A percentile compares a stretch with the other conserved stretches of the same genome.
Evolutionary conservation across 2,797 vertebrate species (phyloP).

Genomic region (Scleropages formosus): DNA sequence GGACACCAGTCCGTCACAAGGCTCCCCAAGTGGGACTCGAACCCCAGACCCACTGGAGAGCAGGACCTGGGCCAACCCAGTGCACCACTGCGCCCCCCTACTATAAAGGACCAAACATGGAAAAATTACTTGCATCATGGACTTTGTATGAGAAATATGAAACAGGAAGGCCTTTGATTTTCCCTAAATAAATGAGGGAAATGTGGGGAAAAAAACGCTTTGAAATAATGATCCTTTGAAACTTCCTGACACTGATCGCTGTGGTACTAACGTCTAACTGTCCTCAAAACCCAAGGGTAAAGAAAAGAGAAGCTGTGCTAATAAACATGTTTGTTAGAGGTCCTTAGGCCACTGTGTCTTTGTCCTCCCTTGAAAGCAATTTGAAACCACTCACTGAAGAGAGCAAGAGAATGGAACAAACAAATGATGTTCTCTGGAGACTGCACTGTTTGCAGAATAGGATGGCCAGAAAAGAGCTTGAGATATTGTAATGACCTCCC

Average conservation of each 20-base stretch:
- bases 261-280: not conserved
- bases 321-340: constrained; percentile 36
- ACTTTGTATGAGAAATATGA: no score
- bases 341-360: constrained; percentile 30
- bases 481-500: constrained; percentile 29
- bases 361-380: constrained; percentile 28
- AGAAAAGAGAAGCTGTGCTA: not conserved
- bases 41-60: no score
- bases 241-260: not conserved
- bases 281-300: constrained; percentile 9
- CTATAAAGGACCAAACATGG: no score
- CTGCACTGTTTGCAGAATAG: not conserved
- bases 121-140: no score
- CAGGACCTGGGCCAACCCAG: no score
- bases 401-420: constrained; percentile 3
- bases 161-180: no score
- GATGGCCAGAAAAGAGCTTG: not conserved
- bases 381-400: not conserved
- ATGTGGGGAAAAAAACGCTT: no score
- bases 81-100: no score
- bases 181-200: no score
- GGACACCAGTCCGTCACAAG: no score
- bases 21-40: no score
- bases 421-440: not conserved
- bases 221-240: no score